Conservation (phyloP, 2,113 vertebrate species). For the Silurus glanis region DNA sequence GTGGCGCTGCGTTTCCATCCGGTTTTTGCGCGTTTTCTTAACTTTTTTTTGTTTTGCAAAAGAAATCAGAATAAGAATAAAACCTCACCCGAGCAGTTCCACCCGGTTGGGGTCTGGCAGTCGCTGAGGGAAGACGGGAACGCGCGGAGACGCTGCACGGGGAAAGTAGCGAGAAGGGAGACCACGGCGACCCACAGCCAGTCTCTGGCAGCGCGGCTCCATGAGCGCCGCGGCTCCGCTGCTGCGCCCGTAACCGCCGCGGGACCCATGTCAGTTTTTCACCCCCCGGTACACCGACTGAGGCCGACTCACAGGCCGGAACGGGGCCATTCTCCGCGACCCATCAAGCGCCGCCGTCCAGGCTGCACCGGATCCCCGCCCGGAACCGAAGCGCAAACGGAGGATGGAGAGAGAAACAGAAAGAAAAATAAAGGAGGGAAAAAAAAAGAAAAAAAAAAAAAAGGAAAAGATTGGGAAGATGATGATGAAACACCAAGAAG, state of each 20-base stretch:
- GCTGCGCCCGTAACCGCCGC: constrained; percentile 59
- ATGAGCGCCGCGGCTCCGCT: constrained; percentile 66
- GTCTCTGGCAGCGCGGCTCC: constrained; percentile 69
- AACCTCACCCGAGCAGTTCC: constrained; percentile 96
- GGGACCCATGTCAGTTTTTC: constrained; percentile 71
- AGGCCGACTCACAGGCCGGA: constrained; percentile 63
- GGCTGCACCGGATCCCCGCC: constrained; percentile 61
- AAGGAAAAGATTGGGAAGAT: constrained; percentile 49
- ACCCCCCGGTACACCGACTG: constrained; percentile 65
- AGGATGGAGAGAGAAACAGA: constrained; percentile 27
- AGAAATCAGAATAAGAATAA: neutral
- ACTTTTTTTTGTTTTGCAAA: neutral
- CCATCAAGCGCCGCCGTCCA: constrained; percentile 68
- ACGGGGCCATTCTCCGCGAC: constrained; percentile 74
- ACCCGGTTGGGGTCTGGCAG: constrained; percentile 97
- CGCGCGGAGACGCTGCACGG: constrained; percentile 85
- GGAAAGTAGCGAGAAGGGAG: constrained; percentile 76
- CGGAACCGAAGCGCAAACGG: constrained; percentile 50
- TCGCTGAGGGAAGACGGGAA: constrained; percentile 97
- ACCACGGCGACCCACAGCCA: constrained; percentile 75
- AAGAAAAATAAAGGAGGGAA: constrained; percentile 29
- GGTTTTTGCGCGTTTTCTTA: neutral
- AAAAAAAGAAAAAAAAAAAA: neutral
- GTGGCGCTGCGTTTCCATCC: neutral
- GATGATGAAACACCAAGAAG: constrained; percentile 49